A percentile compares a stretch with the other conserved stretches of the same genome.
Conservation (phyloP, 1,140 invertebrate species). For the Fopius arisanus region DNA sequence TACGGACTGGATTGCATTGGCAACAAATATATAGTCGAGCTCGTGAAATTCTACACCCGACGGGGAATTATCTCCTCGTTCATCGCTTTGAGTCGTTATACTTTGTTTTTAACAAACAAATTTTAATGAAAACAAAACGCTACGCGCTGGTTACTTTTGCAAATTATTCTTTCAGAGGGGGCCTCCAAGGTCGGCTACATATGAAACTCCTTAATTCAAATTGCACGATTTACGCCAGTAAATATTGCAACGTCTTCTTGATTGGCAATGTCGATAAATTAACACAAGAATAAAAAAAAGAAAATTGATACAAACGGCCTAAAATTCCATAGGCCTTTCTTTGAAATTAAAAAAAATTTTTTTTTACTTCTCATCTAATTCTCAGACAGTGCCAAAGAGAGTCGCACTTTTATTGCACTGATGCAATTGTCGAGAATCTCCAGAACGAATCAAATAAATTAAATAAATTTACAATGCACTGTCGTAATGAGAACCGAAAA, state of each 20-base stretch:
- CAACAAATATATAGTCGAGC: conserved; percentile 12
- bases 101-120: not conserved
- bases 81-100: not conserved
- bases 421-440: not conserved
- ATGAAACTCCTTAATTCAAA: conserved; percentile 2
- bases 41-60: conserved; percentile 10
- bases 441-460: conserved; percentile 13
- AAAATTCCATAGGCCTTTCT: not conserved
- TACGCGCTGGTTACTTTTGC: not conserved
- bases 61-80: not conserved
- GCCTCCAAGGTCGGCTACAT: not conserved
- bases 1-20: conserved; percentile 25
- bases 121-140: not conserved
- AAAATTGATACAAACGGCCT: not conserved
- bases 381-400: not conserved
- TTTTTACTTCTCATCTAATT: not conserved
- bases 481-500: not conserved
- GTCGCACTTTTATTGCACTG: not conserved
- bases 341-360: not conserved
- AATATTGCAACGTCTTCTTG: conserved; percentile 23
- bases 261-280: conserved; percentile 4
- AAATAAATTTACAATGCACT: not conserved
- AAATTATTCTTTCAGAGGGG: conserved; percentile 1
- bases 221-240: conserved; percentile 18
- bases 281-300: conserved; percentile 8